A percentile compares a stretch with the other conserved stretches of the same genome.
Conservation (phyloP, 2,797 vertebrate genomes). For the Gymnoscopelus microlampas region DNA sequence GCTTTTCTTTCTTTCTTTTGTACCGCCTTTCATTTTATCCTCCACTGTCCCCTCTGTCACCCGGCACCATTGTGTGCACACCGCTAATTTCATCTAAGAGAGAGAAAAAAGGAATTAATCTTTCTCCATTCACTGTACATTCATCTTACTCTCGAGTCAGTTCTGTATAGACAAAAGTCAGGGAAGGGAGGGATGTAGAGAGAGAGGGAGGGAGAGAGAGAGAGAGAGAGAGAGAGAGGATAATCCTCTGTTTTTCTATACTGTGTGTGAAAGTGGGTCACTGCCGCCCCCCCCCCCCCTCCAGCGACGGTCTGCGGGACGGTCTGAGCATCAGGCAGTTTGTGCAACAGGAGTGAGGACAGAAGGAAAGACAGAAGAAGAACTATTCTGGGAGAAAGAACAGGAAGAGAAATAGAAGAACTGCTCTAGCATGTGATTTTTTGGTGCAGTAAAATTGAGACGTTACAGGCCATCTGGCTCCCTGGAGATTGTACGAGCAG, state of each 20-base stretch:
- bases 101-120: constrained; percentile 19
- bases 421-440: no score
- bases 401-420: no score
- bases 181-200: not conserved
- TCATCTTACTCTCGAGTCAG: constrained; percentile 19
- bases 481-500: no score
- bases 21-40: constrained; percentile 19
- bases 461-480: no score
- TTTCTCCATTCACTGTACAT: constrained; percentile 26
- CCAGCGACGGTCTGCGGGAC: constrained; percentile 25
- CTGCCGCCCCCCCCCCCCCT: constrained; percentile 26
- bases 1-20: constrained; percentile 38
- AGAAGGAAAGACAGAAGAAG: constrained; percentile 28
- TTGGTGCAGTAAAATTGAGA: no score
- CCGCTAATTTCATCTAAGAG: constrained; percentile 45
- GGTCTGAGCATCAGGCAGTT: constrained; percentile 27
- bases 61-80: constrained; percentile 29
- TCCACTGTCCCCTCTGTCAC: constrained; percentile 38
- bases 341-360: constrained; percentile 32
- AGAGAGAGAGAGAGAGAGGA: constrained; percentile 15
- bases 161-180: constrained; percentile 24
- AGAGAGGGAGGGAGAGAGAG: constrained; percentile 5
- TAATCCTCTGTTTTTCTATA: constrained; percentile 25
- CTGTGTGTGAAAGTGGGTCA: constrained; percentile 35
- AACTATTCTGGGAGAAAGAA: constrained; percentile 12